These are phyloP conservation scores for Ara ararauna DNA, from an alignment of 2,797 vertebrate species.

Conservation along the genomic window DNA sequence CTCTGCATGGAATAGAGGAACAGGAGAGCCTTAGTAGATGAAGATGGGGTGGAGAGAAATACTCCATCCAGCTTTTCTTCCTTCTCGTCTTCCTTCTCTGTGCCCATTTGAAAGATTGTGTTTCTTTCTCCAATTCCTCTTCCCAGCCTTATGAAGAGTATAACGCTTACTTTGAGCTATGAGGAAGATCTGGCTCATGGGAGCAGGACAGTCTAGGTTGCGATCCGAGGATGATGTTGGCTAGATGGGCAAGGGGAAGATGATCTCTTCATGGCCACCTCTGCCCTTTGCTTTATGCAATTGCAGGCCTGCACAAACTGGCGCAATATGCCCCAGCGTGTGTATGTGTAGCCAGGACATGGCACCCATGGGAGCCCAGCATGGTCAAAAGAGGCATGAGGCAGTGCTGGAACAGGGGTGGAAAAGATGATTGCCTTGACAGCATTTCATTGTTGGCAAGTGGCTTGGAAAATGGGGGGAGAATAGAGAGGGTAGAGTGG, in stretches of 20 bases:
- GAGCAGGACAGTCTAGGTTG: background rate
- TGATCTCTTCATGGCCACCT: background rate
- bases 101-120: background rate
- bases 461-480: background rate
- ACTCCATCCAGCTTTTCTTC: background rate
- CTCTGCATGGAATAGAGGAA: accelerated
- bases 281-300: background rate
- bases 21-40: background rate
- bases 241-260: background rate
- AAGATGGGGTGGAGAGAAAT: background rate
- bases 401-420: background rate
- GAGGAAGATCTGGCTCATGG: accelerated
- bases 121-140: background rate
- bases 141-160: background rate
- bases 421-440: background rate
- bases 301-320: background rate
- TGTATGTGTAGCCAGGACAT: accelerated
- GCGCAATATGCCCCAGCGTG: accelerated
- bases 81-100: background rate
- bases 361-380: background rate
- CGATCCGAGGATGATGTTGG: background rate
- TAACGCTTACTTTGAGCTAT: background rate
- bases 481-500: background rate
- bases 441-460: background rate
- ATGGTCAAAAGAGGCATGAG: background rate